Evolutionary conservation across 2,888 invertebrate species (phyloP), one percentile per base, ranked within the genome.

Genomic region (Melinopterus prodromus): DNA sequence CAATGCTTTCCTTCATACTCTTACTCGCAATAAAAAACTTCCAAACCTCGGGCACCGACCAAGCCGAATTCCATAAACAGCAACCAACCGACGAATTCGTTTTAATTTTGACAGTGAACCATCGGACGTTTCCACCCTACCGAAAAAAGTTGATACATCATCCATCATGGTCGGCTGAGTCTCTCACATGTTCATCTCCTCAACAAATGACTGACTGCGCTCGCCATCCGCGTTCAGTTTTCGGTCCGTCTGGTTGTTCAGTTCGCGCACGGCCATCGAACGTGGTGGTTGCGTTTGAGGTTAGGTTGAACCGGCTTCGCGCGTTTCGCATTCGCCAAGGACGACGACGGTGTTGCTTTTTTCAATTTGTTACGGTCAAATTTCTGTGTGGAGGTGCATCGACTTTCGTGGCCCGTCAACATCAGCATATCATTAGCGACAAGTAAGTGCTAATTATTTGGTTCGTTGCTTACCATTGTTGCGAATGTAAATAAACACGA

Each of bases 131-230:
- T 53, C 53, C 53, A 53, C 53, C 53, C 53, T 53, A 53, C 53
- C 53, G 53, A 53, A 53, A 53, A 53, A 53, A 53, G 53, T 53
- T 53, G 53, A 53, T 53, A 53, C 53, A 53, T 53, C 53, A 53
- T 53, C 53, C 53, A 53, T 53, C 53, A 53, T 53, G 53, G 53
- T 53, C 53, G 53, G 53, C 53, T 53, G 53, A 6, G 7, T 53
- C 12, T 53, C 53, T 53, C 53, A 53, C 53, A 53, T 53, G 53
- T 53, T 53, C 53, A 53, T 53, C 53, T 53, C 53, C 7, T 9
- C 53, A 53, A 53, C 53, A 53, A 53, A 53, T 12, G 12, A 53
- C 12, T 53, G 53, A 53, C 53, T 12, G 53, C 53, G 9, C 7
- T 12, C 7, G 53, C 53, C 9, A 7, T 7, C 53, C 7, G 53